Percentiles rank a stretch among this genome's conserved stretches.
Conservation (phyloP, 2,113 vertebrate genomes). For the Gila orcuttii region DNA sequence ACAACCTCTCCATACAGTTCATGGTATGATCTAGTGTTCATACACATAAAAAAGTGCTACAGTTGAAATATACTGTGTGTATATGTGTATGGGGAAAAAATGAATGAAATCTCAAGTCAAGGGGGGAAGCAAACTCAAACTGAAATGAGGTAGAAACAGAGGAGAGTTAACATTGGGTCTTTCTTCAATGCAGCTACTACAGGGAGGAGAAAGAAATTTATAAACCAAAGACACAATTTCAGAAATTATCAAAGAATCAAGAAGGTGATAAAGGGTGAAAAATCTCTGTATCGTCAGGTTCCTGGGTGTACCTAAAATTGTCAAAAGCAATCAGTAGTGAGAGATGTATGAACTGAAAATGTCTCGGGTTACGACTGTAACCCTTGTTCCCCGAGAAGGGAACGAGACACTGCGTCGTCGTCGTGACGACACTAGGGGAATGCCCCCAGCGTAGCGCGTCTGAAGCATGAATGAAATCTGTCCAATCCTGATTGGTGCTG, state of each 20-base stretch:
- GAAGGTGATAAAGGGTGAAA: background rate
- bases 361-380: too few species aligned
- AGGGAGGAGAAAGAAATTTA: slow-evolving; percentile 29
- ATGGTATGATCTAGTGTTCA: background rate
- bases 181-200: slow-evolving; percentile 30
- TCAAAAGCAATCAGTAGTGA: background rate
- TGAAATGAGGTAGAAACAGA: slow-evolving; percentile 15
- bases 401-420: too few species aligned
- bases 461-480: too few species aligned
- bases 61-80: background rate
- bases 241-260: background rate
- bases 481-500: too few species aligned
- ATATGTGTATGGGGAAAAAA: background rate
- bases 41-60: background rate
- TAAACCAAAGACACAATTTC: slow-evolving; percentile 17
- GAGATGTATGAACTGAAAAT: background rate
- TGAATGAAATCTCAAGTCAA: background rate
- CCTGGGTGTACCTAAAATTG: background rate
- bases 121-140: background rate
- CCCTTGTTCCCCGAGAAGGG: too few species aligned
- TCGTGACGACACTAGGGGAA: too few species aligned
- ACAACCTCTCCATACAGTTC: background rate
- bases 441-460: too few species aligned
- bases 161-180: background rate
- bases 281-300: background rate